Conservation (phyloP, 2,888 invertebrate genomes). For the Metallyticus violacea region DNA sequence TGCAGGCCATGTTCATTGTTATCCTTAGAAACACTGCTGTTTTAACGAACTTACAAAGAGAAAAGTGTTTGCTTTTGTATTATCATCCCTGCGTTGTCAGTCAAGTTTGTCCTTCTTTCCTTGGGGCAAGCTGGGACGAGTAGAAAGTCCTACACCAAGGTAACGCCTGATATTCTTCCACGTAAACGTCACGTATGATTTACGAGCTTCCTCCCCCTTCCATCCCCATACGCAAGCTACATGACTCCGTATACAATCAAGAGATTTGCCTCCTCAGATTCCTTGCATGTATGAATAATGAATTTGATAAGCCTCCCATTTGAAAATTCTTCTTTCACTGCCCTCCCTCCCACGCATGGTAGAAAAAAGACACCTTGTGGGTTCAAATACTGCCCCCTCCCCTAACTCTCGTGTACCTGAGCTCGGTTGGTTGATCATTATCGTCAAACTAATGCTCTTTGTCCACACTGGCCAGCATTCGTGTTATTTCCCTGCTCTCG, state of each 20-base stretch:
- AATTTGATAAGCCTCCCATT: not conserved
- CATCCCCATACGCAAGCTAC: not conserved
- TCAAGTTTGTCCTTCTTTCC: not conserved
- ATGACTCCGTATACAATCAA: not conserved
- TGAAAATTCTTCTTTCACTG: not conserved
- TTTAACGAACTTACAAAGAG: not conserved
- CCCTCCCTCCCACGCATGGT: not conserved
- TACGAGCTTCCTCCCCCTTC: not conserved
- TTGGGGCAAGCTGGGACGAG: no score
- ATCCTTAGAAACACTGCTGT: not conserved
- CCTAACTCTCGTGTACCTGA: not conserved
- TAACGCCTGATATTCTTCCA: not conserved
- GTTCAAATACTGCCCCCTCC: not conserved
- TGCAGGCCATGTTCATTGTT: not conserved
- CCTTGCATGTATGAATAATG: not conserved
- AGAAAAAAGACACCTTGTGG: not conserved
- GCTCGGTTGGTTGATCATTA: not conserved
- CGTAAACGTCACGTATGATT: not conserved
- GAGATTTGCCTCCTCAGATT: not conserved
- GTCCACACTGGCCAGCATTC: not conserved
- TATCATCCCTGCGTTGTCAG: not conserved
- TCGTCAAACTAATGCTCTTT: not conserved
- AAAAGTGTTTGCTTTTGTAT: not conserved
- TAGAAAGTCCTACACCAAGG: not conserved
- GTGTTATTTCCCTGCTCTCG: not conserved